A percentile compares a stretch with the other conserved stretches of the same genome.
phyloP scores from a whole-genome alignment of 2,888 invertebrate genomes.

The Mythimna lalbum region DNA sequence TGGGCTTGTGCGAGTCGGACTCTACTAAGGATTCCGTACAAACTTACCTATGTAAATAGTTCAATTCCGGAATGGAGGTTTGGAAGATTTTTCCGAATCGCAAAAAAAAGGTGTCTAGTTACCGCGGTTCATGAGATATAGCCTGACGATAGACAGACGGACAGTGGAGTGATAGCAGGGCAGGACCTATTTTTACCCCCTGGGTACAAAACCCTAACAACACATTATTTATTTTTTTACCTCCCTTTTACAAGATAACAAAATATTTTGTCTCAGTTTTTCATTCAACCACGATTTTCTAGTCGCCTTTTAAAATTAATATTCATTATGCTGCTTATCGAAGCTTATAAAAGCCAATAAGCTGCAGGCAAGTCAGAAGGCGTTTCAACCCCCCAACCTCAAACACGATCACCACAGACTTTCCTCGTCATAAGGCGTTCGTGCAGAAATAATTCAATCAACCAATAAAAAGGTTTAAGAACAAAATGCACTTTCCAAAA shows the following conservation, averaged over 20 bases:
- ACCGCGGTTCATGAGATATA: no score
- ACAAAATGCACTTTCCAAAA: slow-evolving; percentile 59
- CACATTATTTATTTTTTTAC: no score
- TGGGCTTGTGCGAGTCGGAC: no score
- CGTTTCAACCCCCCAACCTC: slow-evolving; percentile 23
- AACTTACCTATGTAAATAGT: no score
- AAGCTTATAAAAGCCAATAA: slow-evolving; percentile 26
- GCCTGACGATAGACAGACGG: no score
- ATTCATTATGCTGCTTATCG: slow-evolving; percentile 2
- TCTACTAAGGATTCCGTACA: no score
- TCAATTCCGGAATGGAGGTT: no score
- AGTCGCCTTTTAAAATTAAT: neutral
- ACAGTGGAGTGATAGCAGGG: no score
- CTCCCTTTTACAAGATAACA: neutral
- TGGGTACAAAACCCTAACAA: no score
- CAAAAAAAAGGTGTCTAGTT: no score
- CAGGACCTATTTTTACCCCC: no score
- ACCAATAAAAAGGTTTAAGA: slow-evolving; percentile 40
- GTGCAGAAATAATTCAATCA: slow-evolving; percentile 50
- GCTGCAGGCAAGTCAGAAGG: slow-evolving; percentile 1
- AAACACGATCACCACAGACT: slow-evolving; percentile 9
- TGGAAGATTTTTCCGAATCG: no score
- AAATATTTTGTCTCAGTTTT: neutral
- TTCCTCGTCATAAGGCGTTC: neutral
- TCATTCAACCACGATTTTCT: neutral